Conservation (phyloP, 37 sponge, comb jelly and placozoan genomes). For the Diacarnus erythraeanus region DNA sequence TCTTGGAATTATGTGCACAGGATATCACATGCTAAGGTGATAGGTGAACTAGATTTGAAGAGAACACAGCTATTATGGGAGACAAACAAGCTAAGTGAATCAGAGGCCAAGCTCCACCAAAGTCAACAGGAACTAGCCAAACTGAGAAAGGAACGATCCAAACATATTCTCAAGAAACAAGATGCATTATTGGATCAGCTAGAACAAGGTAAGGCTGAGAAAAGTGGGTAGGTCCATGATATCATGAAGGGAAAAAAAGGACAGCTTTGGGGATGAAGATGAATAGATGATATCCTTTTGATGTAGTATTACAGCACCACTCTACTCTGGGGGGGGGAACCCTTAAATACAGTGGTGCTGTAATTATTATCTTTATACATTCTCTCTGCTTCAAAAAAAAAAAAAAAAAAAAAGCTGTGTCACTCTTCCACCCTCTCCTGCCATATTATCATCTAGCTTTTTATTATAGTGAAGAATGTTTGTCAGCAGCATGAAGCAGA, state of each 20-base stretch:
- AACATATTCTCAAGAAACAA: conserved; percentile 14
- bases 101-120: conserved; percentile 50
- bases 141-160: conserved; percentile 26
- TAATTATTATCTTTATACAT: too few species aligned
- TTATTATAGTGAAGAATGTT: background rate
- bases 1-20: too few species aligned
- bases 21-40: background rate
- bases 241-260: too few species aligned
- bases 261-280: too few species aligned
- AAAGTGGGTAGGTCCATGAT: background rate
- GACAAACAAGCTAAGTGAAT: conserved; percentile 60
- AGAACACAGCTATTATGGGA: conserved; percentile 62
- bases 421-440: background rate
- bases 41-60: conserved; percentile 53
- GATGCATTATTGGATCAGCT: conserved; percentile 37
- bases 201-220: conserved; percentile 35
- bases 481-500: conserved; percentile 21
- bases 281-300: too few species aligned
- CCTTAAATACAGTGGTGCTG: too few species aligned
- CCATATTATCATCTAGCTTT: background rate
- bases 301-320: too few species aligned
- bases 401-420: too few species aligned
- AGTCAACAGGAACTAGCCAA: conserved; percentile 47
- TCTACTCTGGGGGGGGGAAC: too few species aligned
- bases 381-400: too few species aligned